A percentile compares a stretch with the other conserved stretches of the same genome.
These are phyloP conservation scores for Pleuronectes platessa DNA, from an alignment of 2,113 vertebrate genomes.

Conservation along the genomic window DNA sequence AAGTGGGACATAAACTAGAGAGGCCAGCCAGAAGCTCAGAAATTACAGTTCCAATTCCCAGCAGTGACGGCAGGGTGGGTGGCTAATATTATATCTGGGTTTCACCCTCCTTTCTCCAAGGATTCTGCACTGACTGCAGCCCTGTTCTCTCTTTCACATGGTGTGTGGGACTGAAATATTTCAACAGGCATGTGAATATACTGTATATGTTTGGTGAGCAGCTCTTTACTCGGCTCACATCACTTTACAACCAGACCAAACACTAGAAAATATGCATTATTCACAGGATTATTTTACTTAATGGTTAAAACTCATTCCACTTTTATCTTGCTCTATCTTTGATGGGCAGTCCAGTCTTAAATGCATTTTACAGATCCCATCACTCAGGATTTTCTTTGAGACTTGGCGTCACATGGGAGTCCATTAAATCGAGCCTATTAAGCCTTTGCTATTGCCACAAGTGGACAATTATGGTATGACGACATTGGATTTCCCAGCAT, in stretches of 20 bases:
- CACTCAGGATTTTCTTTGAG: neutral
- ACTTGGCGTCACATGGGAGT: neutral
- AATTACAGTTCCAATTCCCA: constrained; percentile 24
- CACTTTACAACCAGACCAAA: neutral
- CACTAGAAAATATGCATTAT: neutral
- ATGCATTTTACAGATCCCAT: constrained; percentile 11
- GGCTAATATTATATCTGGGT: constrained; percentile 14
- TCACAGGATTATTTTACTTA: neutral
- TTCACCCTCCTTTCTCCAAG: neutral
- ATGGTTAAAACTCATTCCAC: neutral
- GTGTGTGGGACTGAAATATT: neutral
- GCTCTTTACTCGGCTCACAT: neutral
- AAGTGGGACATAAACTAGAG: neutral
- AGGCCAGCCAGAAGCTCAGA: neutral
- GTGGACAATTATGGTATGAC: neutral
- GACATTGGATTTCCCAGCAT: constrained; percentile 5
- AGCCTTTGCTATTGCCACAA: constrained; percentile 3
- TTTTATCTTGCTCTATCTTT: neutral
- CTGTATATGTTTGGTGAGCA: neutral
- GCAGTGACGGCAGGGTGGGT: neutral
- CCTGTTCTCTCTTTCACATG: neutral
- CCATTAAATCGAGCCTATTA: constrained; percentile 15
- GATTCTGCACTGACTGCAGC: neutral
- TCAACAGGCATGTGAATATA: neutral
- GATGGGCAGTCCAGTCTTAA: constrained; percentile 16